These are phyloP conservation scores for Epinotia brunnichana DNA, from an alignment of 2,888 invertebrate species.

Conservation along the genomic window DNA sequence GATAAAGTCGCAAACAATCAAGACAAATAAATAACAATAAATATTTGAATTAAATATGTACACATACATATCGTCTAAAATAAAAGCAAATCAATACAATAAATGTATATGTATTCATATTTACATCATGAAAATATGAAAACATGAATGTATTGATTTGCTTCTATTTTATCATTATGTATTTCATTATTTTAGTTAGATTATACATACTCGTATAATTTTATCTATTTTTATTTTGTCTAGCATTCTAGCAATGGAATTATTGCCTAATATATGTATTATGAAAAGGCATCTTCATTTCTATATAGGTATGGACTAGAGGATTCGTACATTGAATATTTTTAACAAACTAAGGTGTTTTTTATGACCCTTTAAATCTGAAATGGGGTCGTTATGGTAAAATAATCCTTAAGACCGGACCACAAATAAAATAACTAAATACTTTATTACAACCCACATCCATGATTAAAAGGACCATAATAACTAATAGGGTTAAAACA, in stretches of 20 bases:
- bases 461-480: conserved; percentile 11
- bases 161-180: not conserved
- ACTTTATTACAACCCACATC: not conserved
- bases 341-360: conserved; percentile 9
- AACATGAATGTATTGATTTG: not conserved
- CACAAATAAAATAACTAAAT: not conserved
- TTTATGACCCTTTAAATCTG: conserved; percentile 1
- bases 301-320: conserved; percentile 31
- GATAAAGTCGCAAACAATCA: too few species aligned
- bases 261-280: conserved; percentile 36
- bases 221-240: conserved; percentile 41
- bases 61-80: too few species aligned
- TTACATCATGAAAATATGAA: too few species aligned
- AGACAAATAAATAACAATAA: not conserved
- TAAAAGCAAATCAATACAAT: too few species aligned
- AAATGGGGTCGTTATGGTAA: not conserved
- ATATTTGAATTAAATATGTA: too few species aligned
- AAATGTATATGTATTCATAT: too few species aligned
- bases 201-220: not conserved
- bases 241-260: conserved; percentile 51
- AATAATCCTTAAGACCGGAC: not conserved
- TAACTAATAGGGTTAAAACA: not conserved
- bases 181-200: conserved; percentile 1
- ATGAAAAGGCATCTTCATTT: conserved; percentile 46
- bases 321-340: conserved; percentile 22